Percentiles rank a stretch among this genome's conserved stretches.
Conservation (phyloP, 2,888 invertebrate genomes). For the Cylloceria caligata region DNA sequence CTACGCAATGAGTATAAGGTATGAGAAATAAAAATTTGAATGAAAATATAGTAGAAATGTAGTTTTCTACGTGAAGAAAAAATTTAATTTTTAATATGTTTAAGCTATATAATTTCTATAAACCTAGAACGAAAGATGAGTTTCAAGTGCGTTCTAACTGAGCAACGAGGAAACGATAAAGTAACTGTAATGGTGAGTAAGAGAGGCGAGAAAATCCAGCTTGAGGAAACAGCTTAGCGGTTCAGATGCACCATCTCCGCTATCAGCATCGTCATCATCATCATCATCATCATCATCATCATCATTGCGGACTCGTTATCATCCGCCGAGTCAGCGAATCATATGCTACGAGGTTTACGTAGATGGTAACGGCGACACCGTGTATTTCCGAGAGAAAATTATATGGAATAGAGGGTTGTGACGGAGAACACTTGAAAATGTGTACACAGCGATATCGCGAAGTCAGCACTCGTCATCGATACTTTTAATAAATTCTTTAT, state of each 20-base stretch:
- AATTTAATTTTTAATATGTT: background rate
- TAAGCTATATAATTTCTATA: background rate
- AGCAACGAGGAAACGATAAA: conserved; percentile 30
- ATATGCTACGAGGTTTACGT: conserved; percentile 24
- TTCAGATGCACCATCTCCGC: conserved; percentile 53
- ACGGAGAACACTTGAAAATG: background rate
- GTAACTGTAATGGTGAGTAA: conserved; percentile 55
- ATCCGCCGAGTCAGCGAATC: conserved; percentile 42
- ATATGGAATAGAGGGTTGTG: background rate
- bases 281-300: conserved; percentile 38
- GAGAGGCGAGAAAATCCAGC: conserved; percentile 35
- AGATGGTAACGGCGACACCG: conserved; percentile 63
- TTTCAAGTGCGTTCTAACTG: background rate
- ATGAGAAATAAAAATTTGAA: background rate
- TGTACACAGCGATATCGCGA: conserved; percentile 8
- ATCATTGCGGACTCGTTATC: conserved; percentile 56
- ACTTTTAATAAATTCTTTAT: conserved; percentile 10
- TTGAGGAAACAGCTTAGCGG: conserved; percentile 34
- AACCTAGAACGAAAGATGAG: background rate
- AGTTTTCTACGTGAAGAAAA: background rate
- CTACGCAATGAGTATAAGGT: background rate
- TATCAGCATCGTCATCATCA: conserved; percentile 31
- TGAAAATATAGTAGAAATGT: background rate
- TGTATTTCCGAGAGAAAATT: conserved; percentile 40
- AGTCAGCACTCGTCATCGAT: conserved; percentile 22